Evolutionary conservation across 1,140 invertebrate species (phyloP).

Genomic region (Bombus haemorrhoidalis): DNA sequence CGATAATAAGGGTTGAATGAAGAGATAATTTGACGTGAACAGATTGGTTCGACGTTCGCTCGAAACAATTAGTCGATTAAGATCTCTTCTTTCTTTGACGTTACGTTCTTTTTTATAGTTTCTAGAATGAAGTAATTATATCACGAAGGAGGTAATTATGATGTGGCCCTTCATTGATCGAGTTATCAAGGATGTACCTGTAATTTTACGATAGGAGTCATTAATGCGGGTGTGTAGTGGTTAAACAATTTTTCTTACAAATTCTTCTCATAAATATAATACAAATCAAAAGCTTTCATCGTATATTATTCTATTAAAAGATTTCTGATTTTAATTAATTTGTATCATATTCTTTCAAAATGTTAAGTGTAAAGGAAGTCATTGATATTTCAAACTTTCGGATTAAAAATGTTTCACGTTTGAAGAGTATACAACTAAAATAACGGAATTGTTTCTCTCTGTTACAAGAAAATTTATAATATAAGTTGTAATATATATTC

Average conservation of each 20-base stretch:
- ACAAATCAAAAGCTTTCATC: too few species aligned
- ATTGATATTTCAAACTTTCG: neutral
- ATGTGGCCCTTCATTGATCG: neutral
- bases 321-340: too few species aligned
- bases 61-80: constrained; percentile 25
- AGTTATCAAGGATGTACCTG: constrained; percentile 7
- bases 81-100: neutral
- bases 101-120: neutral
- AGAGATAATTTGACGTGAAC: neutral
- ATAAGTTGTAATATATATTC: too few species aligned
- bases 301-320: too few species aligned
- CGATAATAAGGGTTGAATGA: neutral
- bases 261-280: neutral
- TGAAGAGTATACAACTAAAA: too few species aligned
- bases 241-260: neutral
- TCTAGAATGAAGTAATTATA: constrained; percentile 46
- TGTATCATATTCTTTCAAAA: too few species aligned
- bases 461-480: too few species aligned
- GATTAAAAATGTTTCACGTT: neutral
- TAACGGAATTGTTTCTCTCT: too few species aligned
- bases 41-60: neutral
- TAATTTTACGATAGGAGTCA: constrained; percentile 10
- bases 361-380: too few species aligned
- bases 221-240: neutral
- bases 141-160: constrained; percentile 25